phyloP scores from a whole-genome alignment of 2,888 invertebrate genomes.

The Hydrotaea cyrtoneurina region DNA sequence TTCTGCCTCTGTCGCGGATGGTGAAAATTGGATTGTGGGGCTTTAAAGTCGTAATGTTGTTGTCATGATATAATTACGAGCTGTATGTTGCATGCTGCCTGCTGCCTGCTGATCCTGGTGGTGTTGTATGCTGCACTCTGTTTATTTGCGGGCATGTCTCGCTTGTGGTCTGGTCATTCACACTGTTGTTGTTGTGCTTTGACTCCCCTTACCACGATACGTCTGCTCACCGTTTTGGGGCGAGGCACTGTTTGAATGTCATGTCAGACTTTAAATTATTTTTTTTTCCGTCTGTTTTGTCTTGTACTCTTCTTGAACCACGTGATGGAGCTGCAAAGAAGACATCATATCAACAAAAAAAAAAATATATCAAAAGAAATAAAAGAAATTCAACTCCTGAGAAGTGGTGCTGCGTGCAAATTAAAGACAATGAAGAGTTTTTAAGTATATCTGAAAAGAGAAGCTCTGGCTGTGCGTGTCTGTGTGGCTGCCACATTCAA shows the following conservation, averaged over 20 bases:
- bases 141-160: slow-evolving; percentile 46
- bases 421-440: slow-evolving; percentile 41
- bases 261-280: not conserved
- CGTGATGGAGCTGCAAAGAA: too few species aligned
- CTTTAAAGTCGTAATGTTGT: slow-evolving; percentile 21
- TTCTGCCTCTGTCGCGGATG: not conserved
- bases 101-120: not conserved
- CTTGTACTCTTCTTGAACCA: not conserved
- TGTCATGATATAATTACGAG: slow-evolving; percentile 26
- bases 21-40: slow-evolving; percentile 16
- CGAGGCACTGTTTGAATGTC: slow-evolving; percentile 38
- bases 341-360: too few species aligned
- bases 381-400: slow-evolving; percentile 39
- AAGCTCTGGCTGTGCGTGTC: too few species aligned
- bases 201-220: not conserved
- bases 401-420: slow-evolving; percentile 6
- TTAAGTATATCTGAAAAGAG: not conserved
- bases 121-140: slow-evolving; percentile 9
- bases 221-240: slow-evolving; percentile 12
- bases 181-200: slow-evolving; percentile 15
- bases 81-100: not conserved
- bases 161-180: slow-evolving; percentile 59
- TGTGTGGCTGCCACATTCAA: too few species aligned
- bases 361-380: not conserved
- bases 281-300: not conserved